Evolutionary conservation across 2,888 invertebrate genomes (phyloP), one percentile per base, ranked within the genome.

Genomic region (Willowsia nigromaculata): DNA sequence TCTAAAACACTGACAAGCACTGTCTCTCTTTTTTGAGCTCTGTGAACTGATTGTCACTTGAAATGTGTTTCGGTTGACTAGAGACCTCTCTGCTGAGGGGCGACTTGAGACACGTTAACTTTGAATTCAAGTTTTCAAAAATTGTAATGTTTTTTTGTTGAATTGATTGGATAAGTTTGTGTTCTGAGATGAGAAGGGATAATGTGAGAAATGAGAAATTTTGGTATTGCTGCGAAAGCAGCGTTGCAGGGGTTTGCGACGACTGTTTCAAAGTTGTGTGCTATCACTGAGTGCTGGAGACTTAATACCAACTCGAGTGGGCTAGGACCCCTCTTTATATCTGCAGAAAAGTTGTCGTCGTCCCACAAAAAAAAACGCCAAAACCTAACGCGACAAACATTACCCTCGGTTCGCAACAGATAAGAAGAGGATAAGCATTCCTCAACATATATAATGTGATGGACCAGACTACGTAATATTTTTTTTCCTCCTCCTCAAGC

Each of bases 201-300:
- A 40, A 59, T 56, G 1, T 56, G 18, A 59, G 76, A 59, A 25
- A 50, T 25, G 33, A 15, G 3, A 37, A n/a, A 30, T 68, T 27
- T 33, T 15, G 37, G 62, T 30, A 22, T 47, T 25, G 85, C 85
- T 85, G 85, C 85, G 13, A 56, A 18, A 74, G 85, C 85, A 85
- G 85, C 85, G 15, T 40, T 18, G 18, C 25, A 22, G n/a, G 33
- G 56, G 50, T 53, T 40, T 68, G 53, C 13, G 74, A 85, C 85
- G 30, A 84, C 85, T 85, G 6, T 40, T 85, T 74, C 56, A 56
- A 56, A 85, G 85, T 47, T 62, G 43, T 85, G 50, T 68, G 76
- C 56, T 30, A n/a, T 68, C 15, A 33, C 74, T 56, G 74, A 53
- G 47, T 27, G 11, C 84, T 84, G 84, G 84, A 84, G 74, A 71